Base-by-base conservation (phyloP, 2,113 vertebrate genomes). In the Sorex araneus region DNA sequence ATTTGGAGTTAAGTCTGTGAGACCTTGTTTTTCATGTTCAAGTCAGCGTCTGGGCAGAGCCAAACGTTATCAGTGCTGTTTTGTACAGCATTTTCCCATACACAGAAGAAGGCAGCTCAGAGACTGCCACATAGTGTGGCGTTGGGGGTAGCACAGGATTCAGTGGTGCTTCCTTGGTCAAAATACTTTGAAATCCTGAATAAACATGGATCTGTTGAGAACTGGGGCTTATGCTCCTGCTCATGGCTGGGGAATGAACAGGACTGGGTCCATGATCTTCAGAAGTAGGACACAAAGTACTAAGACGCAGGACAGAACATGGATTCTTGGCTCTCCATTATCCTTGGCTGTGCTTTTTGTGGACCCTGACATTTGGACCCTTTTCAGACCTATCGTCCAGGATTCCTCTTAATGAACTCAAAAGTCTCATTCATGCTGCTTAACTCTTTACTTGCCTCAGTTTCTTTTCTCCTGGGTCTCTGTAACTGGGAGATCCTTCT, bases 1-100 rank as follows among this genome's bases (percentile, higher is more conserved):
- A 91, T 96, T 96, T 90, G 66, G 34, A 95, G 64, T 80, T 64
- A 82, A 90, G 88, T 87, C 80, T 86, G 76, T 74, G 67, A 88
- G 94, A 82, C 32, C 71, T 91, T 90, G 71, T 84, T 90, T 89
- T 93, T 83, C 67, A 91, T 43, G 40, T 81, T 81, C 93, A 96
- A 92, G 90, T 76, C 40, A 36, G 84, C 63, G 16, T 85, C 66
- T 89, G 77, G 71, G 74, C 67, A 85, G 50, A 27, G 92, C 57
- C 79, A 64, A 93, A 83, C 87, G 91, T 91, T 95, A 94, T 93
- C 92, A 89, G 83, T n/a, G 73, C 25, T 69, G 79, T 80, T 84
- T 57, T 93, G 94, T 93, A 94, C 84, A 83, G 28, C 50, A 84
- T 40, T 95, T 94, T 96, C 95, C 92, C 93, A 93, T n/a, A 84